Conservation (phyloP, 2,797 vertebrate genomes). For the Molossus alvarezi region DNA sequence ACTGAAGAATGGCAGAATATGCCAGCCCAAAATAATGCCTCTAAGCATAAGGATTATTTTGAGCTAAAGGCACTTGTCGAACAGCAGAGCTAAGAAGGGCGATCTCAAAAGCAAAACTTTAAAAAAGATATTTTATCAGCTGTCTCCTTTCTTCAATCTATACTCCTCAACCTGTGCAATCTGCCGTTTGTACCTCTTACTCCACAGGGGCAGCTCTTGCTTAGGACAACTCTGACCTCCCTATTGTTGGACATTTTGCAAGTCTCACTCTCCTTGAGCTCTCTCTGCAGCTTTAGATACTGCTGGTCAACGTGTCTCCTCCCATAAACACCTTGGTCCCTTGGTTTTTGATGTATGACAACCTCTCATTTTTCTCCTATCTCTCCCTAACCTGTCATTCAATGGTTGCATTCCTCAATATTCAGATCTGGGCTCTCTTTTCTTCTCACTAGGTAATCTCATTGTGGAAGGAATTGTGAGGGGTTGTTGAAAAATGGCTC, state of each 20-base stretch:
- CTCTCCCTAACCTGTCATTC: neutral
- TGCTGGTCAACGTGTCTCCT: neutral
- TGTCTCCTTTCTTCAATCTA: neutral
- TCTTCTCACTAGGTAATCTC: neutral
- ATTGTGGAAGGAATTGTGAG: neutral
- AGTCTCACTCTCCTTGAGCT: neutral
- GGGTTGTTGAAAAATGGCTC: neutral
- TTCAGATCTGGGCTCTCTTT: neutral
- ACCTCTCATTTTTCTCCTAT: neutral
- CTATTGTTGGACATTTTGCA: neutral
- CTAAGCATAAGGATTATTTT: neutral
- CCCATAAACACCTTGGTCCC: neutral
- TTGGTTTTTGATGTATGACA: neutral
- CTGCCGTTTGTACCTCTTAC: neutral
- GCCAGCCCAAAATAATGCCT: neutral
- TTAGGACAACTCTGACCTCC: neutral
- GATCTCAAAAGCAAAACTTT: neutral
- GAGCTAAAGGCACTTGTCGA: conserved; percentile 16
- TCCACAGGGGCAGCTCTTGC: neutral
- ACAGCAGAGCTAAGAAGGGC: neutral
- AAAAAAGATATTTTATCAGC: neutral
- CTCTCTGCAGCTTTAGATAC: neutral
- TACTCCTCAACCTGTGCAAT: neutral
- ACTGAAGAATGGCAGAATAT: neutral
- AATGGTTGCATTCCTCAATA: neutral